phyloP scores from a whole-genome alignment of 2,113 vertebrate genomes.

The Monopterus albus region DNA sequence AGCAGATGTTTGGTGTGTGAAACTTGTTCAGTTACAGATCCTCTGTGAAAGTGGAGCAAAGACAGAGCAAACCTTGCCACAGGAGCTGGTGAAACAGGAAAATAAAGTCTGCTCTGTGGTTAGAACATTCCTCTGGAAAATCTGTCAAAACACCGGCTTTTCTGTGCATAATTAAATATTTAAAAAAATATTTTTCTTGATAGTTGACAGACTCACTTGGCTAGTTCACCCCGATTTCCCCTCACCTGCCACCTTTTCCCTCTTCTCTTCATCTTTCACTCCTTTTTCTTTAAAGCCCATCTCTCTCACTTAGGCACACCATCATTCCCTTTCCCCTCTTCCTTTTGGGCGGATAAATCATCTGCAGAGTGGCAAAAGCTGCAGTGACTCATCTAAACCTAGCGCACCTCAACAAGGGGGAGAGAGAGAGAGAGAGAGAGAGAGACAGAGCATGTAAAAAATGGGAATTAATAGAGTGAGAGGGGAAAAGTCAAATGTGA shows the following conservation, averaged over 20 bases:
- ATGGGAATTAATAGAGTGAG: constrained; percentile 53
- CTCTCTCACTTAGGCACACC: constrained; percentile 1
- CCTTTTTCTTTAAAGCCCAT: constrained; percentile 22
- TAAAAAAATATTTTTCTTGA: constrained; percentile 51
- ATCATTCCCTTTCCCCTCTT: constrained; percentile 40
- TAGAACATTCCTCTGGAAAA: constrained; percentile 30
- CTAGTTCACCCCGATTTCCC: no score
- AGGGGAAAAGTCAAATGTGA: constrained; percentile 61
- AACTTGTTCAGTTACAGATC: constrained; percentile 10
- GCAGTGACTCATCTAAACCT: constrained; percentile 68
- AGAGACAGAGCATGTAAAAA: constrained; percentile 20
- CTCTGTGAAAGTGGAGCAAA: constrained; percentile 8
- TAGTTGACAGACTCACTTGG: constrained; percentile 31
- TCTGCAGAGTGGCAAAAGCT: constrained; percentile 61
- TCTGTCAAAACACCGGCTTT: no score
- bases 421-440: constrained; percentile 16
- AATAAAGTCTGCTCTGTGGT: constrained; percentile 36
- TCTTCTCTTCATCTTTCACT: constrained; percentile 33
- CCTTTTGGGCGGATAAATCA: constrained; percentile 71
- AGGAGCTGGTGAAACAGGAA: constrained; percentile 24
- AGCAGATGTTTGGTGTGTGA: constrained; percentile 1
- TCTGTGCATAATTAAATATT: no score
- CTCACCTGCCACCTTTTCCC: constrained; percentile 9
- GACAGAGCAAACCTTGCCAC: constrained; percentile 11
- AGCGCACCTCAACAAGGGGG: constrained; percentile 51